Evolutionary conservation across 1,140 invertebrate genomes (phyloP), one percentile per base, ranked within the genome.

Genomic region (Drosophila funebris): DNA sequence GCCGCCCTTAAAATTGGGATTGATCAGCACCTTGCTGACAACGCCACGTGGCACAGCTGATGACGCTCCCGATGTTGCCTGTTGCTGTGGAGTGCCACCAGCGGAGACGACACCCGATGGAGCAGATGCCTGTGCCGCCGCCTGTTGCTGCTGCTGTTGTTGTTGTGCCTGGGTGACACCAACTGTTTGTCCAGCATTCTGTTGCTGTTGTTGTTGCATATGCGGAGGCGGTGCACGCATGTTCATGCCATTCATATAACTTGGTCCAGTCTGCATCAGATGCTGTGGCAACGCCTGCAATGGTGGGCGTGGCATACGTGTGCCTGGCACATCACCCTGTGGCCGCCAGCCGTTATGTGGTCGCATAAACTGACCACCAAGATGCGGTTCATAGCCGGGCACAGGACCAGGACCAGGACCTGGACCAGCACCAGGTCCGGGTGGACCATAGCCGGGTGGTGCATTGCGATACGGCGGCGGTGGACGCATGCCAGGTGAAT

Each of bases 1-100:
- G 14, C 91, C 91, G 5, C 91, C 91, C 63, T 92, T 92, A 36
- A 92, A 92, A 58, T 92, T 92, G 7, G 91, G 91, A 80, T 92
- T 92, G 36, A 92, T 92, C 11, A 92, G 74, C 58, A 92, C 91
- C 75, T 92, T 92, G 56, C 90, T 74, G 4, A 91, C 83, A 7
- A 72, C 69, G 36, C 44, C 62, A 2, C 87, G 85, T 20, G 80
- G 64, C 22, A 73, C 71, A 24, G 74, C 33, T 4, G 84, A 29
- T 8, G 77, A 20, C 20, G 76, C 4, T 33, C 22, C 46, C 4
- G 24, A 11, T 27, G 44, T 2, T 27, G 54, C 58, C 33, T 70
- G 63, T 41, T 41, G 73, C 13, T 37, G 36, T n/a, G 24, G 24
- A 27, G 2, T 27, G 13, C 8, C 14, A 16, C 39, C 37, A 53